phyloP scores from a whole-genome alignment of 1,140 invertebrate genomes.

The Tachypleus tridentatus region DNA sequence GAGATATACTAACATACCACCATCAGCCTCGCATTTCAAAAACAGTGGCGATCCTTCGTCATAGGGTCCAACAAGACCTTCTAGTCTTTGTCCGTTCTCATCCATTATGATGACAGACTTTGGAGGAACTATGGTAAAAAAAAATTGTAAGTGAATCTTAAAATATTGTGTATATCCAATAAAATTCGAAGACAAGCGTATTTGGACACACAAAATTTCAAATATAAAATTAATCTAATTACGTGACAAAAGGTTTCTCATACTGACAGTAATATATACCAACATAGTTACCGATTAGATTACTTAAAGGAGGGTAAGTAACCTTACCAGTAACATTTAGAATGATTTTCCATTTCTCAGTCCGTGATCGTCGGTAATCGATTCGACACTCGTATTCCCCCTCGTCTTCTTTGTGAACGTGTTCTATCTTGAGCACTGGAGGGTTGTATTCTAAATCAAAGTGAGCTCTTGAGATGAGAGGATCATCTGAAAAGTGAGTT shows the following conservation, averaged over 20 bases:
- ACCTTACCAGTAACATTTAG: no score
- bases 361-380: constrained; percentile 77
- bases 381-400: constrained; percentile 79
- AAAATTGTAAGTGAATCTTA: background rate
- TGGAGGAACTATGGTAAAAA: constrained; percentile 54
- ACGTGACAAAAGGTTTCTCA: no score
- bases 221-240: no score
- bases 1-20: constrained; percentile 50
- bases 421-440: constrained; percentile 59
- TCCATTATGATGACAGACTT: constrained; percentile 73
- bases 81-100: constrained; percentile 58
- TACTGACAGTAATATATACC: no score
- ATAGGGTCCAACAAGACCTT: constrained; percentile 66
- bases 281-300: no score
- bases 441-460: constrained; percentile 31
- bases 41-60: constrained; percentile 71
- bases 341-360: constrained; percentile 30
- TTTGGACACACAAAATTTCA: no score
- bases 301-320: no score
- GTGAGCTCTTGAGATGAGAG: constrained; percentile 1
- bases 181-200: no score
- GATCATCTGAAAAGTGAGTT: no score
- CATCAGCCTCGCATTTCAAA: constrained; percentile 72
- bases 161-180: no score
- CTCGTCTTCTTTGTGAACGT: constrained; percentile 62